Conservation (phyloP, 1,140 invertebrate species). For the Oedothorax gibbosus region DNA sequence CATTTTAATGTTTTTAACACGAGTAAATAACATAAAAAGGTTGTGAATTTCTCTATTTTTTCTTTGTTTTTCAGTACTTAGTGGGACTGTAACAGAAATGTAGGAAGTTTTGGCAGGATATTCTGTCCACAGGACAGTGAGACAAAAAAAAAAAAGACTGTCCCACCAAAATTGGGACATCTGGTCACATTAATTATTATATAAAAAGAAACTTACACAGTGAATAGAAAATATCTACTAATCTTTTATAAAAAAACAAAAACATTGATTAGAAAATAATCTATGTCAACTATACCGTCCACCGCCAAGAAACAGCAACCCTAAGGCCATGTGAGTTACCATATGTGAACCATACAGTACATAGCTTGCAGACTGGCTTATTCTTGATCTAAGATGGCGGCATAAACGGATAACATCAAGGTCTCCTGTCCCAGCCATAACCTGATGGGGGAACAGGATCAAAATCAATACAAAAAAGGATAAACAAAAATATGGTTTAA, state of each 20-base stretch:
- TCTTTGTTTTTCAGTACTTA: too few species aligned
- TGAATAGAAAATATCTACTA: neutral
- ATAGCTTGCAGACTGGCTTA: constrained; percentile 68
- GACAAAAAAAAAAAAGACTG: too few species aligned
- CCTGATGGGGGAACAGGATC: constrained; percentile 68
- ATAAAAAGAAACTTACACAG: neutral
- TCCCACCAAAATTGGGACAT: too few species aligned
- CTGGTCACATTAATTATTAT: too few species aligned
- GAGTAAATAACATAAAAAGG: too few species aligned
- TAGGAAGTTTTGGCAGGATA: too few species aligned
- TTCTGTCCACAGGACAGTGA: too few species aligned
- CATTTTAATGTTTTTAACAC: too few species aligned
- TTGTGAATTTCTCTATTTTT: too few species aligned
- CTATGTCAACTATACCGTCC: constrained; percentile 73
- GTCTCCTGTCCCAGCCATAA: constrained; percentile 95
- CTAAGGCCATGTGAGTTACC: constrained; percentile 93
- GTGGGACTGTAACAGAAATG: too few species aligned
- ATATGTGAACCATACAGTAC: constrained; percentile 93
- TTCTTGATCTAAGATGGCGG: constrained; percentile 80
- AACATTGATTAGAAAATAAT: too few species aligned
- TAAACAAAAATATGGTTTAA: too few species aligned
- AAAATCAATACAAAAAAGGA: constrained; percentile 17
- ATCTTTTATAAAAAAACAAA: neutral
- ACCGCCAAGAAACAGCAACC: constrained; percentile 93
- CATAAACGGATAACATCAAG: constrained; percentile 87